Conservation (phyloP, 2,113 vertebrate genomes). For the Phrynosoma platyrhinos region DNA sequence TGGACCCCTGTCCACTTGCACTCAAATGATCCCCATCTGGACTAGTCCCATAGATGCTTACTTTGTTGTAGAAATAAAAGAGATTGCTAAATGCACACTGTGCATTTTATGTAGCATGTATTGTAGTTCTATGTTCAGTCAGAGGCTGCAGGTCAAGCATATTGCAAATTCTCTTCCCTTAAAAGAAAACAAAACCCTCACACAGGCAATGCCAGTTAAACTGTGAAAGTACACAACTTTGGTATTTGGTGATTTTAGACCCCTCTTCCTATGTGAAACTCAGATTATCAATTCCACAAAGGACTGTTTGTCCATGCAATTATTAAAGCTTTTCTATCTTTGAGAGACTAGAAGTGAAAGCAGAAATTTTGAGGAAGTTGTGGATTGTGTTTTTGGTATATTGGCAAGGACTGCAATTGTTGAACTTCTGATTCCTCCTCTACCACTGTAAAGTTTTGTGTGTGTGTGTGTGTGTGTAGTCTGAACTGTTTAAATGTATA, state of each 20-base stretch:
- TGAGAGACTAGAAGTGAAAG: background rate
- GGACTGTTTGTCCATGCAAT: background rate
- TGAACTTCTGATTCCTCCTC: too few species aligned
- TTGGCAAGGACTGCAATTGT: too few species aligned
- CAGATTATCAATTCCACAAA: background rate
- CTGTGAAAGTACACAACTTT: background rate
- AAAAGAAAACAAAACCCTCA: background rate
- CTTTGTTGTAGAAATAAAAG: too few species aligned
- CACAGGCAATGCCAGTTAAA: background rate
- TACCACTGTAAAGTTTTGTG: too few species aligned
- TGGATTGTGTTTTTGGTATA: too few species aligned
- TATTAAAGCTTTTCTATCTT: conserved; percentile 1
- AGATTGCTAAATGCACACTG: too few species aligned
- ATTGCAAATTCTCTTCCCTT: background rate
- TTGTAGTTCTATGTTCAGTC: background rate
- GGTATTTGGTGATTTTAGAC: background rate
- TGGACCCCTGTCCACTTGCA: too few species aligned
- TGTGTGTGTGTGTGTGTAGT: too few species aligned
- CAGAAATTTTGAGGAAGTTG: background rate
- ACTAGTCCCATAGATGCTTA: too few species aligned
- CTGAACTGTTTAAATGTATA: too few species aligned
- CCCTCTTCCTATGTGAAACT: background rate
- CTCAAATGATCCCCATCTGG: too few species aligned
- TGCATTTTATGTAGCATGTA: too few species aligned
- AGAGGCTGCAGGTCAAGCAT: background rate